phyloP scores from a whole-genome alignment of 1,140 invertebrate genomes.

The Gonioctena quinquepunctata region DNA sequence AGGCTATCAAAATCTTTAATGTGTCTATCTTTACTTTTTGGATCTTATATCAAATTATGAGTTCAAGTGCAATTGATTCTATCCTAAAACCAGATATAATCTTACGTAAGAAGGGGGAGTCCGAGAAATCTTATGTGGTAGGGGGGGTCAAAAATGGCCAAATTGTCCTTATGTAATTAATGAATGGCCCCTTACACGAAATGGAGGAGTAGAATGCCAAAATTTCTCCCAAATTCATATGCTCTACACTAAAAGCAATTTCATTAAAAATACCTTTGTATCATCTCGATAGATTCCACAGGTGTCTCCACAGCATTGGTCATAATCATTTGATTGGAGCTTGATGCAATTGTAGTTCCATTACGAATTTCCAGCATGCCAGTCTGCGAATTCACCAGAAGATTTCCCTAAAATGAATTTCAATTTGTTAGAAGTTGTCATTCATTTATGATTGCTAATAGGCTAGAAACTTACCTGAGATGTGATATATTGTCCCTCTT shows the following conservation, averaged over 20 bases:
- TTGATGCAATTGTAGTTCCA: constrained; percentile 36
- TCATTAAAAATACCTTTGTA: constrained; percentile 36
- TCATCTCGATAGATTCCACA: constrained; percentile 54
- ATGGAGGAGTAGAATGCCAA: too few species aligned
- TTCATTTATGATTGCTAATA: background rate
- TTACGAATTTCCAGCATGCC: constrained; percentile 57
- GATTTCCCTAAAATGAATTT: constrained; percentile 51
- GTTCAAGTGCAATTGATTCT: too few species aligned
- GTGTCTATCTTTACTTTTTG: too few species aligned
- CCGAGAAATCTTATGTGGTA: too few species aligned
- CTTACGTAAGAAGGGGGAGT: too few species aligned
- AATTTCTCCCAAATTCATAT: too few species aligned
- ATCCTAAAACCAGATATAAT: too few species aligned
- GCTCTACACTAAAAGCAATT: background rate
- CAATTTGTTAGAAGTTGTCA: background rate
- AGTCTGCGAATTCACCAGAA: constrained; percentile 60
- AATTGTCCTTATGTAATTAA: too few species aligned
- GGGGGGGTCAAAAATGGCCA: too few species aligned
- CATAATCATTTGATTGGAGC: constrained; percentile 35
- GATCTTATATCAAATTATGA: too few species aligned
- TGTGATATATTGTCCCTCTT: constrained; percentile 59
- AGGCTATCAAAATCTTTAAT: too few species aligned
- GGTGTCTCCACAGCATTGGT: constrained; percentile 32
- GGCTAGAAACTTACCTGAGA: constrained; percentile 43
- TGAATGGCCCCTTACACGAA: too few species aligned